Percentiles rank a stretch among this genome's conserved stretches.
phyloP scores from a whole-genome alignment of 2,113 vertebrate genomes.

The Calidris pugnax region DNA sequence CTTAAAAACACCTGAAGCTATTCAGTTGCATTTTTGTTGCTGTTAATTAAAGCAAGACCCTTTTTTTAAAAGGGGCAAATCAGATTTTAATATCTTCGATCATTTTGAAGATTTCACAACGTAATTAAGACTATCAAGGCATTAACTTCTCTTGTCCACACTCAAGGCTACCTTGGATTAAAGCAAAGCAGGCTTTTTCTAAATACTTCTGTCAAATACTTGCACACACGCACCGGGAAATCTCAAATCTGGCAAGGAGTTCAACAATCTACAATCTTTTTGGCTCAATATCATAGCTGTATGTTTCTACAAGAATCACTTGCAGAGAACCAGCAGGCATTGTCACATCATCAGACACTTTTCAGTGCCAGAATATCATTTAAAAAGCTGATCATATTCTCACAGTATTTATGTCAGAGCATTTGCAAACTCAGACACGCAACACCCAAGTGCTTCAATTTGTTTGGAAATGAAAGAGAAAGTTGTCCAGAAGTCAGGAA shows the following conservation, averaged over 20 bases:
- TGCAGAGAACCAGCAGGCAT: background rate
- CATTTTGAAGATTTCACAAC: background rate
- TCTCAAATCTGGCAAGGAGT: background rate
- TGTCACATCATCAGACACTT: background rate
- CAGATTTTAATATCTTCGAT: background rate
- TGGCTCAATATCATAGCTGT: background rate
- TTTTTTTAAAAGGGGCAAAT: background rate
- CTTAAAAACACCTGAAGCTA: background rate
- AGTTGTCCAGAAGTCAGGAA: background rate
- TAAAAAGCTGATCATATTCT: background rate
- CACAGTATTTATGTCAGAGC: background rate
- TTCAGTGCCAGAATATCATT: background rate
- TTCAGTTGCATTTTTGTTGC: background rate
- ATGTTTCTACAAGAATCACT: background rate
- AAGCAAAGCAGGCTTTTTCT: background rate
- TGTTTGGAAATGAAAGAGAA: background rate
- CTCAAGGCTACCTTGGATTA: background rate
- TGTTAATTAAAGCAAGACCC: background rate
- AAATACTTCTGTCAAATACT: background rate
- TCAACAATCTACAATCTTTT: background rate
- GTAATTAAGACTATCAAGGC: background rate
- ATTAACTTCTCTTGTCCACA: background rate
- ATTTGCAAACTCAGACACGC: background rate
- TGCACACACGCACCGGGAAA: background rate
- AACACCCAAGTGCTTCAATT: background rate